Evolutionary conservation across 35 echinoderm and acorn worm species (phyloP).

Genomic region (Hemicentrotus pulcherrimus): DNA sequence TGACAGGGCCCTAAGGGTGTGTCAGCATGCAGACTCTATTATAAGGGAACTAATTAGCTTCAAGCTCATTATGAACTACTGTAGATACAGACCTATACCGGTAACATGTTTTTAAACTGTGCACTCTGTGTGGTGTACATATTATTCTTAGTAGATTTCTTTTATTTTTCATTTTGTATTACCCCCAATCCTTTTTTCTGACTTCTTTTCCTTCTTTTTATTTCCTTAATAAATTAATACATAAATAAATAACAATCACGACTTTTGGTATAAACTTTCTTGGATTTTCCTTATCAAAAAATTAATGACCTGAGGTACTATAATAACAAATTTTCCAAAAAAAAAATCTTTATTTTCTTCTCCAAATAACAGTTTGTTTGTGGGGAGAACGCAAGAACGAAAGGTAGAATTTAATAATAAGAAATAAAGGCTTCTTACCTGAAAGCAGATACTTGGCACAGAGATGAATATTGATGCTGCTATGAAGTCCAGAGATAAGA

Average conservation of each 20-base stretch:
- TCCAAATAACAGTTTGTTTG: too few species aligned
- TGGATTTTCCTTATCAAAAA: too few species aligned
- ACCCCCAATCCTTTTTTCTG: too few species aligned
- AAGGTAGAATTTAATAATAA: neutral
- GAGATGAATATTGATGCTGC: constrained; percentile 96
- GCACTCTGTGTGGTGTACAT: neutral
- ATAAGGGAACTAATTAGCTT: neutral
- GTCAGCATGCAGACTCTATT: neutral
- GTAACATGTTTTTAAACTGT: neutral
- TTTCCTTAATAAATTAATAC: too few species aligned
- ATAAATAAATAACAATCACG: too few species aligned
- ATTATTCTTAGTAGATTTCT: too few species aligned
- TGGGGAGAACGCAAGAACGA: neutral
- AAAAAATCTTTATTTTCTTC: too few species aligned
- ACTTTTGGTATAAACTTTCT: too few species aligned
- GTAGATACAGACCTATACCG: neutral
- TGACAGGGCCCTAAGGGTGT: neutral
- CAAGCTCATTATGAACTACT: neutral
- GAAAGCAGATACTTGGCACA: constrained; percentile 89
- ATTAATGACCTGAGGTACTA: too few species aligned
- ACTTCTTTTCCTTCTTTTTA: too few species aligned
- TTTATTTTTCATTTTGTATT: too few species aligned
- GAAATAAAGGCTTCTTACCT: constrained; percentile 45
- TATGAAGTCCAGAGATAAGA: constrained; percentile 95
- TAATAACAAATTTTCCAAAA: too few species aligned